Evolutionary conservation across 2,888 invertebrate species (phyloP), one percentile per base, ranked within the genome.

Genomic region (Salpingus planirostris): DNA sequence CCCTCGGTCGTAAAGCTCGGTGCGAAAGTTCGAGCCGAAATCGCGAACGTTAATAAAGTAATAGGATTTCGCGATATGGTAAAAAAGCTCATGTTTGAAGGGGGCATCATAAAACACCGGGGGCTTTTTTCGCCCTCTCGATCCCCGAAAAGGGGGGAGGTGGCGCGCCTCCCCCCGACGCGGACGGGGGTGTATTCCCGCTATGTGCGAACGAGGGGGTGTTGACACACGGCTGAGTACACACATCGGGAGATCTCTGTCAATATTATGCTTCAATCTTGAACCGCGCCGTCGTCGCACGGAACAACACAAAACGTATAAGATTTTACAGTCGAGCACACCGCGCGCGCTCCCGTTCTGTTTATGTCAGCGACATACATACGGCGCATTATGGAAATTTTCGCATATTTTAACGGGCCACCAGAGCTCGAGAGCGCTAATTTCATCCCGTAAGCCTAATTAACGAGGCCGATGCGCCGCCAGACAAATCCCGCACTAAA

Each of bases 201-300:
- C n/a, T n/a, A n/a, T n/a, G n/a, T n/a, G 31, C 23, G 32, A 30
- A 33, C 22, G 31, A 35, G 48, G 40, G 37, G 38, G 40, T 52
- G 50, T 54, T 54, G 49, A 52, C 54, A 48, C 38, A 49, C 46
- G 42, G 40, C 44, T 44, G 40, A 43, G 46, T 46, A 51, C 48
- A 49, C 47, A 50, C 47, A 44, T 47, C 44, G 43, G 38, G 43
- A 50, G 47, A 49, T 51, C 51, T 54, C 44, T 52, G 56, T 53
- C 52, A 54, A 55, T 55, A 54, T 55, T 55, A 49, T 55, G 54
- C 50, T 56, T 53, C 52, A 54, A 54, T 56, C 54, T 54, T 49
- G 47, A 49, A 48, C 44, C 42, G 37, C 38, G 47, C 44, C 42
- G 37, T 37, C 36, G 42, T 35, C 36, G 40, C 32, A 31, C 36